Percentiles rank a stretch among this genome's conserved stretches.
Conservation (phyloP, 2,888 invertebrate species). For the Cheilosia soror region DNA sequence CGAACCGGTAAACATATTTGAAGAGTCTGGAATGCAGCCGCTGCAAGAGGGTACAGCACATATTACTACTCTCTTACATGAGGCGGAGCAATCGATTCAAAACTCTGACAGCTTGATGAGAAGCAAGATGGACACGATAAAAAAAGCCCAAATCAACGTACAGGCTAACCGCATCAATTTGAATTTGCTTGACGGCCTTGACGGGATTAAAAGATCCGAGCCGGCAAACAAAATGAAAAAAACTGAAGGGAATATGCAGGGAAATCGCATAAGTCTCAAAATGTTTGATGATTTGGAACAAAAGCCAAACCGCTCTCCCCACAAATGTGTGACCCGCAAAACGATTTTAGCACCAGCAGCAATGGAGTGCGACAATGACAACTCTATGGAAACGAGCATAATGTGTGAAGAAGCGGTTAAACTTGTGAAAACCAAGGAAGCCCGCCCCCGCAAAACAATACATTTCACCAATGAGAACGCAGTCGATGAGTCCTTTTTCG, state of each 20-base stretch:
- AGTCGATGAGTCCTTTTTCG: slow-evolving; percentile 54
- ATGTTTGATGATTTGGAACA: not conserved
- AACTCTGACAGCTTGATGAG: not conserved
- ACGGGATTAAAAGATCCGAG: too few relatives aligned
- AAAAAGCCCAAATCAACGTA: not conserved
- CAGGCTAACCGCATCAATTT: not conserved
- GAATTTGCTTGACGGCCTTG: not conserved
- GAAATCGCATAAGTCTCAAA: not conserved
- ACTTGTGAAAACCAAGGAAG: not conserved
- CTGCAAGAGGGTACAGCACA: not conserved
- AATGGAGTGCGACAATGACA: slow-evolving; percentile 23
- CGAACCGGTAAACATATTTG: slow-evolving; percentile 30
- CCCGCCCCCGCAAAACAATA: slow-evolving; percentile 25
- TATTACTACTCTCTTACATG: not conserved
- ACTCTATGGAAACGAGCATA: slow-evolving; percentile 2
- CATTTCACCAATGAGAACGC: slow-evolving; percentile 50
- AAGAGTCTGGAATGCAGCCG: slow-evolving; percentile 65
- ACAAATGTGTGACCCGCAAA: not conserved
- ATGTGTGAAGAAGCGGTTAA: not conserved
- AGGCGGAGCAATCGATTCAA: not conserved
- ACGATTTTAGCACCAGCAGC: not conserved
- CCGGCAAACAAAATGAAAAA: not conserved
- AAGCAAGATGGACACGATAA: not conserved
- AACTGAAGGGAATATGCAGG: not conserved
- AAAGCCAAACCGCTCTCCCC: too few relatives aligned